These are phyloP conservation scores for Hozukius guyotensis DNA, from an alignment of 2,797 vertebrate species.

Conservation along the genomic window DNA sequence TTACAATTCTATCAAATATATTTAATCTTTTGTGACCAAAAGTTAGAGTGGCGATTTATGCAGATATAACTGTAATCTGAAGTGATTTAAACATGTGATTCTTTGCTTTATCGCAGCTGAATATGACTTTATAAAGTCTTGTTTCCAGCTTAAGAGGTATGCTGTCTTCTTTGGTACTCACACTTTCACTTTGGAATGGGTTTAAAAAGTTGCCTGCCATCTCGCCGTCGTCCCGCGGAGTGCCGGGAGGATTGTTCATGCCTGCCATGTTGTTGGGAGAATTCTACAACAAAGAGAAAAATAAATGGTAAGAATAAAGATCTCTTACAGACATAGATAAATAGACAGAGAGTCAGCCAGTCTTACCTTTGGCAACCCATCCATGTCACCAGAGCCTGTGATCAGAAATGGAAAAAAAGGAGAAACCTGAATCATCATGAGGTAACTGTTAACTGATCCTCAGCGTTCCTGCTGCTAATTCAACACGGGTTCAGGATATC, in stretches of 20 bases:
- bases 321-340: not conserved
- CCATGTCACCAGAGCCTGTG: slow-evolving; percentile 91
- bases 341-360: not conserved
- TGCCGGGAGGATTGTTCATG: slow-evolving; percentile 92
- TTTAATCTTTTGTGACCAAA: not conserved
- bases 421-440: slow-evolving; percentile 9
- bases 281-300: slow-evolving; percentile 78
- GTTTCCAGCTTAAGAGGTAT: slow-evolving; percentile 17
- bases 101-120: not conserved
- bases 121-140: not conserved
- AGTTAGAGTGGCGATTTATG: not conserved
- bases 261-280: slow-evolving; percentile 92
- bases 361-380: slow-evolving; percentile 93
- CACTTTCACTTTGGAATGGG: slow-evolving; percentile 95
- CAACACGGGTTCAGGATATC: slow-evolving; percentile 28
- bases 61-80: not conserved
- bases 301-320: not conserved
- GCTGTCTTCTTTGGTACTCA: slow-evolving; percentile 74
- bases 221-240: slow-evolving; percentile 91
- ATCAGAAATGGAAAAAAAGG: slow-evolving; percentile 33
- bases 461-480: not conserved
- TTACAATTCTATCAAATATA: not conserved
- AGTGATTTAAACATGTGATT: not conserved
- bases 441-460: not conserved
- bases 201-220: slow-evolving; percentile 93